Base-by-base conservation (phyloP, 2,888 invertebrate species). In the Apamea crenata region DNA sequence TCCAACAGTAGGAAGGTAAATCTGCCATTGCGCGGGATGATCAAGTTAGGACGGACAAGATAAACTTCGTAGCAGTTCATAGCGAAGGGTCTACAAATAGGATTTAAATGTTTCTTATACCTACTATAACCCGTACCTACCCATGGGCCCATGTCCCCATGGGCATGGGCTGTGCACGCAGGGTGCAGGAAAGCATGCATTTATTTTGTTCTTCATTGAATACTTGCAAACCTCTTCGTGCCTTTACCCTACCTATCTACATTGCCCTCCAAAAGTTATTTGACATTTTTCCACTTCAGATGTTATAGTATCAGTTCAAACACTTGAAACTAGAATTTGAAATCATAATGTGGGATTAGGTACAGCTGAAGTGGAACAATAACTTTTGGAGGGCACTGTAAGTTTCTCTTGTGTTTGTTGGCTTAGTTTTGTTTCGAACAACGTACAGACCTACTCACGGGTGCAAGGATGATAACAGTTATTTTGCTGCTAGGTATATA, bases 381-480 rank as follows among this genome's bases (percentile, higher is more conserved):
- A 25, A 53, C 25, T 56, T 25, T 56, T 56, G 56, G 56, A 25
- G 25, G 56, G 25, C 56, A 10, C 25, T 56, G 53, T 21, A 44
- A 36, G 6, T 83, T 50, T 50, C 21, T n/a, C 12, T 44, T 70
- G 18, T 29, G 4, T 29, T 47, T 74, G 44, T 53, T 65, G 7
- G 32, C 7, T 25, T 63, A 36, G n/a, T 16, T 78, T 40, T 81
- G 10, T 61, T 44, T 44, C 10, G 3, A 59, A 50, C 14, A n/a
- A n/a, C n/a, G n/a, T n/a, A n/a, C n/a, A 61, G 44, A 36, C 29
- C 16, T 61, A 32, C 18, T 44, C 69, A 79, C n/a, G 32, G 74
- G 72, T 86, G 80, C 70, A 79, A 83, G 82, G 80, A 77, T 77
- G 75, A 47, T 18, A 76, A 74, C 70, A 80, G 50, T 74, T 72